Evolutionary conservation across 2,888 invertebrate genomes (phyloP).

Genomic region (Chaetogeoica ovagalla): DNA sequence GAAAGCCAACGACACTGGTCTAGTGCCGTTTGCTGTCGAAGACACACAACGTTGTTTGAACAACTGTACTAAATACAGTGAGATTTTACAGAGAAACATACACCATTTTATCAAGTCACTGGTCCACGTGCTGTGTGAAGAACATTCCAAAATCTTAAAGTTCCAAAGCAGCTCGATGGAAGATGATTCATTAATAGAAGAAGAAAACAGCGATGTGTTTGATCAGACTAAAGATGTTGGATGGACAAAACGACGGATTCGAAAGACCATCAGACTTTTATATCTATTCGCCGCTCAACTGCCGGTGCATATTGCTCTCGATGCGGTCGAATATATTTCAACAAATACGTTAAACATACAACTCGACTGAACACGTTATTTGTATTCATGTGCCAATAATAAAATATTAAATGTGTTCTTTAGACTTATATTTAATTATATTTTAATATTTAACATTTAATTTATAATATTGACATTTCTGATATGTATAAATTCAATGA

Average conservation of each 20-base stretch:
- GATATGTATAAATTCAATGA: too few species aligned
- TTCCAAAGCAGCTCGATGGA: not conserved
- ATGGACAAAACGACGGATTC: constrained; percentile 33
- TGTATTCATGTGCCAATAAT: too few species aligned
- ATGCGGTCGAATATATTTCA: constrained; percentile 25
- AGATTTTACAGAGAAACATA: constrained; percentile 27
- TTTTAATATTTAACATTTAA: too few species aligned
- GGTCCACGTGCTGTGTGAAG: constrained; percentile 11
- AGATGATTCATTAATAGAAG: constrained; percentile 34
- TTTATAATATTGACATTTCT: too few species aligned
- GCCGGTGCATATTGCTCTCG: constrained; percentile 20
- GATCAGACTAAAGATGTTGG: constrained; percentile 17
- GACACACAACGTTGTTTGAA: constrained; percentile 15
- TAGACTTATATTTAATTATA: too few species aligned
- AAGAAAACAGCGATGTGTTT: constrained; percentile 31
- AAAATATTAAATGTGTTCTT: too few species aligned
- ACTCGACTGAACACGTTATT: not conserved
- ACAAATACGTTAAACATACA: constrained; percentile 13
- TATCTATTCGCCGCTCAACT: constrained; percentile 42
- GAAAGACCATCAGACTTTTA: constrained; percentile 3
- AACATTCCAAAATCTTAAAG: constrained; percentile 3
- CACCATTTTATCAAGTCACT: constrained; percentile 30
- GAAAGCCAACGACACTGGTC: constrained; percentile 4
- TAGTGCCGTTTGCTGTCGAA: constrained; percentile 10
- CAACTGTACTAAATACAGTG: constrained; percentile 20